Evolutionary conservation across 1,140 invertebrate genomes (phyloP).

Genomic region (Cotesia chilonis): DNA sequence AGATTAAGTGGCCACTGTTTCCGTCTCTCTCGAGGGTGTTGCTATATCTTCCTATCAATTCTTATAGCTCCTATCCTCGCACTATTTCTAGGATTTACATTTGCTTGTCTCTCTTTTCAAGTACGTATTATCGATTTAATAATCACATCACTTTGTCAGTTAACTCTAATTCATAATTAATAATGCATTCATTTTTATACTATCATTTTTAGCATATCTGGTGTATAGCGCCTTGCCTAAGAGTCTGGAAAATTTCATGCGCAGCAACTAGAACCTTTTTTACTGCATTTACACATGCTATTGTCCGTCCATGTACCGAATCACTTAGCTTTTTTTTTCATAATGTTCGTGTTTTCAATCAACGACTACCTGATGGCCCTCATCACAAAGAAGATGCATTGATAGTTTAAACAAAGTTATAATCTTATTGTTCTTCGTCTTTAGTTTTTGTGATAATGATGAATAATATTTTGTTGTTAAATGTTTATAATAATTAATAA

Average conservation of each 20-base stretch:
- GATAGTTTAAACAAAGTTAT: slow-evolving; percentile 57
- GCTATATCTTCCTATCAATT: slow-evolving; percentile 75
- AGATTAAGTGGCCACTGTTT: slow-evolving; percentile 76
- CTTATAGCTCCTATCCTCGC: slow-evolving; percentile 75
- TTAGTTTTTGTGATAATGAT: not conserved
- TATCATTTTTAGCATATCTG: slow-evolving; percentile 74
- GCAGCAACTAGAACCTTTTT: slow-evolving; percentile 70
- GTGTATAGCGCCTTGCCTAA: slow-evolving; percentile 73
- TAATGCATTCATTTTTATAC: not conserved
- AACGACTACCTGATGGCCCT: slow-evolving; percentile 63
- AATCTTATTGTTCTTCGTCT: not conserved
- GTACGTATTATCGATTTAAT: slow-evolving; percentile 56
- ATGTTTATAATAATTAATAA: no score
- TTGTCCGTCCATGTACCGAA: slow-evolving; percentile 71
- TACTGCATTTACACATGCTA: slow-evolving; percentile 69
- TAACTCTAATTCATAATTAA: no score
- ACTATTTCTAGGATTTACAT: slow-evolving; percentile 74
- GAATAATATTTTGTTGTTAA: no score
- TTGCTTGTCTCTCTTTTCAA: slow-evolving; percentile 79
- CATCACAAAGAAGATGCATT: slow-evolving; percentile 63
- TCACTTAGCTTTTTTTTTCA: slow-evolving; percentile 72
- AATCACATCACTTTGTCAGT: not conserved
- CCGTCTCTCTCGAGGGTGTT: slow-evolving; percentile 72
- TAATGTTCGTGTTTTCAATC: slow-evolving; percentile 70
- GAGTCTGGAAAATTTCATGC: slow-evolving; percentile 75